Percentiles rank a stretch among this genome's conserved stretches.
These are phyloP conservation scores for Pseudochromis fuscus DNA, from an alignment of 2,797 vertebrate species.

Conservation along the genomic window DNA sequence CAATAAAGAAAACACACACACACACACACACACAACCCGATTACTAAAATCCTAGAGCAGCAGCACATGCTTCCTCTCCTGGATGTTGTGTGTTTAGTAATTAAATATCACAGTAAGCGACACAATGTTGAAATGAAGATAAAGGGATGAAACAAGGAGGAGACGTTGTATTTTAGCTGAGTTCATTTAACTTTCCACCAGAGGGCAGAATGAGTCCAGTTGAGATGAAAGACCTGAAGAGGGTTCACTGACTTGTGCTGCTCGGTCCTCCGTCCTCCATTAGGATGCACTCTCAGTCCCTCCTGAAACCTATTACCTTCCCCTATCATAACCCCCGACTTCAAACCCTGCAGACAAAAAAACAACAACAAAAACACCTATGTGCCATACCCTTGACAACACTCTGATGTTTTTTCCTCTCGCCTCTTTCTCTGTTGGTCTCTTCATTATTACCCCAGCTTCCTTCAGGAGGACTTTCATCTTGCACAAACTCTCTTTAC, in stretches of 20 bases:
- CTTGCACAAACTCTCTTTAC: slow-evolving; percentile 25
- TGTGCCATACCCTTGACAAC: slow-evolving; percentile 32
- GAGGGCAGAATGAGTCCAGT: slow-evolving; percentile 61
- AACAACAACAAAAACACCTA: slow-evolving; percentile 41
- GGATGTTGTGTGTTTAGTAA: background rate
- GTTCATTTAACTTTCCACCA: slow-evolving; percentile 35
- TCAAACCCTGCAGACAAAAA: slow-evolving; percentile 40
- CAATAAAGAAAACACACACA: background rate
- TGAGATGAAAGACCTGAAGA: background rate
- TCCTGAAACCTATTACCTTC: slow-evolving; percentile 38
- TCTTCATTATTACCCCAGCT: slow-evolving; percentile 39
- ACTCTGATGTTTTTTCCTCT: slow-evolving; percentile 34
- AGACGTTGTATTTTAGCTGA: background rate
- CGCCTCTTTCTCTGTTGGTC: slow-evolving; percentile 15
- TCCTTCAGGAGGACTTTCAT: slow-evolving; percentile 52
- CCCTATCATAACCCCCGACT: slow-evolving; percentile 38
- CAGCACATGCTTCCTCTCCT: background rate
- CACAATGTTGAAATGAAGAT: background rate
- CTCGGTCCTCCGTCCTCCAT: slow-evolving; percentile 16
- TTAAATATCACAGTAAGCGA: background rate
- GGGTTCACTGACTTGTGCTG: background rate
- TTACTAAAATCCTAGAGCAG: background rate
- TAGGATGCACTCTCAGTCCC: slow-evolving; percentile 32
- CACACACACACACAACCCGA: background rate
- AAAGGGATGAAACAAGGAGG: background rate